A percentile compares a stretch with the other conserved stretches of the same genome.
Evolutionary conservation across 2,797 vertebrate genomes (phyloP).

Genomic region (Gorsachius magnificus): DNA sequence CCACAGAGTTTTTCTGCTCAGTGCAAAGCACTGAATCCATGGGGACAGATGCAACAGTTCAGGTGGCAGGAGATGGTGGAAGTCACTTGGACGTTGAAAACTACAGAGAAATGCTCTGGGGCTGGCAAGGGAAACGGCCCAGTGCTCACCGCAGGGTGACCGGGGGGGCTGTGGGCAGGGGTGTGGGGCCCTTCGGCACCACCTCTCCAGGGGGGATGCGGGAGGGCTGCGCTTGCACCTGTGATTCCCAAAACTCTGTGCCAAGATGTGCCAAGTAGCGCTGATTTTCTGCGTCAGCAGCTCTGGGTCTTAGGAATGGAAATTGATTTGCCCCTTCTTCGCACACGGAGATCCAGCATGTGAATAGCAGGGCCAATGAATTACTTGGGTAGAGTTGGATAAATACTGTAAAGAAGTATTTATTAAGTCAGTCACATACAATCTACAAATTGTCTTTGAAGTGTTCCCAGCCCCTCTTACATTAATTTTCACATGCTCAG

Average conservation of each 20-base stretch:
- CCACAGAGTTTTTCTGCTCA: not conserved
- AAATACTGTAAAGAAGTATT: constrained; percentile 33
- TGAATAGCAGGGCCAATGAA: constrained; percentile 31
- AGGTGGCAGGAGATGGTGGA: not conserved
- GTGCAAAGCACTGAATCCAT: not conserved
- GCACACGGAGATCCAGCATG: not conserved
- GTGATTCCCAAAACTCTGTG: not conserved
- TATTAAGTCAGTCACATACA: constrained; percentile 32
- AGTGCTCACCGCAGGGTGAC: fast-evolving
- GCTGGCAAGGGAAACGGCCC: fast-evolving
- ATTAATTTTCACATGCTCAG: constrained; percentile 25
- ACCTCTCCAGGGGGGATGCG: fast-evolving
- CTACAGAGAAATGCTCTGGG: not conserved
- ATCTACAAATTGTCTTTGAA: constrained; percentile 44
- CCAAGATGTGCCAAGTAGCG: not conserved
- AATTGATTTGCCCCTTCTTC: constrained; percentile 42
- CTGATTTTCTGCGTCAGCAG: not conserved
- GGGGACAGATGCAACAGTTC: not conserved
- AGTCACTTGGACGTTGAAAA: not conserved
- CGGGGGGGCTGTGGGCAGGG: fast-evolving
- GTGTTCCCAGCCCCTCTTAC: not conserved
- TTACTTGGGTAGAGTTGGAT: constrained; percentile 28
- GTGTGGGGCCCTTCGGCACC: fast-evolving
- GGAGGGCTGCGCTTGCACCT: not conserved
- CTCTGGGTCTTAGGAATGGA: constrained; percentile 19